A percentile compares a stretch with the other conserved stretches of the same genome.
Conservation (phyloP, 2,888 invertebrate species). For the Buathra laborator region DNA sequence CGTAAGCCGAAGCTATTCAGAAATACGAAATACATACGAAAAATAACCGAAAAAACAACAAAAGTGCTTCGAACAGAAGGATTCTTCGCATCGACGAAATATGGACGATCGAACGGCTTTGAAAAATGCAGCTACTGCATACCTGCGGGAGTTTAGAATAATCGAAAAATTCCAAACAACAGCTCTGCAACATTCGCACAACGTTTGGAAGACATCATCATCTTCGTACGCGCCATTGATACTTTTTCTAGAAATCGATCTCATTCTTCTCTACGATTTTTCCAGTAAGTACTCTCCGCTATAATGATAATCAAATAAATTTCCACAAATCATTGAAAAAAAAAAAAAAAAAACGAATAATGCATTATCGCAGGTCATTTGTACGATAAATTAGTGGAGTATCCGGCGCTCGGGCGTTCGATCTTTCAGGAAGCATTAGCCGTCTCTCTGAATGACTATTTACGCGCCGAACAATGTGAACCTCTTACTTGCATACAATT, state of each 20-base stretch:
- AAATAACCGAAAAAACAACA: neutral
- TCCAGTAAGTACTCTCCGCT: slow-evolving; percentile 39
- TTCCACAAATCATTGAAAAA: neutral
- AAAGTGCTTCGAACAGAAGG: neutral
- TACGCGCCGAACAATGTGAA: slow-evolving; percentile 6
- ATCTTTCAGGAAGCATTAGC: slow-evolving; percentile 41
- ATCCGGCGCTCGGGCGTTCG: slow-evolving; percentile 41
- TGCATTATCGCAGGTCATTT: slow-evolving; percentile 18
- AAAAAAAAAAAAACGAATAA: neutral
- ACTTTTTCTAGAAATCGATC: slow-evolving; percentile 57
- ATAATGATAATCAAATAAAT: neutral
- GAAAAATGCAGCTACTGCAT: slow-evolving; percentile 29
- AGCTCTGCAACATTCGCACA: slow-evolving; percentile 32
- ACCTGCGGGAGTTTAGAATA: slow-evolving; percentile 32
- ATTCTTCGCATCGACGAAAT: neutral
- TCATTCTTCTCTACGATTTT: slow-evolving; percentile 45
- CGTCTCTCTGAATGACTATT: slow-evolving; percentile 29
- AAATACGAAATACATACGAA: no score
- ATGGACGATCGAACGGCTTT: slow-evolving; percentile 23
- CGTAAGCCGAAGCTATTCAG: no score
- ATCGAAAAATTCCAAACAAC: slow-evolving; percentile 19
- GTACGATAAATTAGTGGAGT: slow-evolving; percentile 48
- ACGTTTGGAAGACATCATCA: slow-evolving; percentile 8
- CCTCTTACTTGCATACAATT: slow-evolving; percentile 22
- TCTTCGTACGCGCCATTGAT: slow-evolving; percentile 48